These are phyloP conservation scores for Caerostris darwini DNA, from an alignment of 1,140 invertebrate species.

Conservation along the genomic window DNA sequence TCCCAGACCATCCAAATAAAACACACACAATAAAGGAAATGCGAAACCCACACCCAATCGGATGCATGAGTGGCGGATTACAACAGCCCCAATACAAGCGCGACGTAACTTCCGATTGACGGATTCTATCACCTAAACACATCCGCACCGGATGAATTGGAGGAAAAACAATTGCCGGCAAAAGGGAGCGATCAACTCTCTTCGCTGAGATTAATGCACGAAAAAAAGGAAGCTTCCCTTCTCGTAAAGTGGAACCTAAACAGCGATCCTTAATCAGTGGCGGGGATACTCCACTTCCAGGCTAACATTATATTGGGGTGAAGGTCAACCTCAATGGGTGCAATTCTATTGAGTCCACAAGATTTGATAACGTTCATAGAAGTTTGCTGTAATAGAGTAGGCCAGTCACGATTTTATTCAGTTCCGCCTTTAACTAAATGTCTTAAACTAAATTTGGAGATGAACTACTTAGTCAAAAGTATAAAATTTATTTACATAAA, in stretches of 20 bases:
- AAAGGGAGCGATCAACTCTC: neutral
- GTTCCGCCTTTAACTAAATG: too few species aligned
- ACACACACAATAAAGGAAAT: neutral
- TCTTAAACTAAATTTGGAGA: too few species aligned
- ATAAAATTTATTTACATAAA: too few species aligned
- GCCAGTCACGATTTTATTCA: too few species aligned
- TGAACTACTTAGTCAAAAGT: too few species aligned
- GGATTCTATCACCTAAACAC: neutral
- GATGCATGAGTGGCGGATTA: neutral
- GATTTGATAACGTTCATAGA: neutral
- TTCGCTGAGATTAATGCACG: neutral
- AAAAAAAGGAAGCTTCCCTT: neutral
- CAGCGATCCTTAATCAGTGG: neutral
- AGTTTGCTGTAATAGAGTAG: neutral
- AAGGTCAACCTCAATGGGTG: neutral
- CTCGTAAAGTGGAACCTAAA: neutral
- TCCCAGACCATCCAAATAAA: neutral
- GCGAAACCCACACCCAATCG: neutral
- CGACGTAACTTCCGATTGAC: constrained; percentile 6
- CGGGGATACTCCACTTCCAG: neutral
- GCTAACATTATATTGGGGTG: neutral
- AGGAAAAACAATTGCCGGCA: constrained; percentile 17
- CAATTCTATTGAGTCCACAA: neutral
- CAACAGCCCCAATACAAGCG: neutral
- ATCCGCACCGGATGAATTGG: neutral